These are phyloP conservation scores for Coregonus sp. DNA, from an alignment of 2,797 vertebrate species.

Conservation along the genomic window DNA sequence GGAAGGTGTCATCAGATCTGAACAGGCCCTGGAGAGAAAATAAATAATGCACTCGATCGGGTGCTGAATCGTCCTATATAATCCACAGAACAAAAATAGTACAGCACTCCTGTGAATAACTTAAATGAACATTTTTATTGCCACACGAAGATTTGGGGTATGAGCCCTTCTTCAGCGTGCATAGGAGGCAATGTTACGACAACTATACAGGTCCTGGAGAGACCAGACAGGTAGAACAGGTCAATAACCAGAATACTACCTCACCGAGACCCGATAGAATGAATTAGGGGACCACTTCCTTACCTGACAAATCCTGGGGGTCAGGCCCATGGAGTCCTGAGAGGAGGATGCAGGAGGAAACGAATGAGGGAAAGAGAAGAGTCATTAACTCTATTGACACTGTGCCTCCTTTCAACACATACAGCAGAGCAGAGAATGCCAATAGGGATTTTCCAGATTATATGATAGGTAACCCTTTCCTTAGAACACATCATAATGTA, in stretches of 20 bases:
- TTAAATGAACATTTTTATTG: too few species aligned
- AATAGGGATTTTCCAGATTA: not conserved
- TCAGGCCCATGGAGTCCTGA: constrained; percentile 90
- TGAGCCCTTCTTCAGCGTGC: too few species aligned
- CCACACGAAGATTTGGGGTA: too few species aligned
- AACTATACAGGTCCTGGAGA: too few species aligned
- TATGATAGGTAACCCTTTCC: not conserved
- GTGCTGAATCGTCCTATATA: too few species aligned
- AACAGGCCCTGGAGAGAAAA: constrained; percentile 84
- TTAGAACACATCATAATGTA: not conserved
- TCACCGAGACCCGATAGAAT: not conserved
- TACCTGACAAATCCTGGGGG: constrained; percentile 97
- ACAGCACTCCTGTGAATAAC: too few species aligned
- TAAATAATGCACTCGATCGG: too few species aligned
- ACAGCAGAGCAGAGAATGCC: not conserved
- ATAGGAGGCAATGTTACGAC: not conserved
- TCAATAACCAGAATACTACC: constrained; percentile 21
- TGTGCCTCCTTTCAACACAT: not conserved
- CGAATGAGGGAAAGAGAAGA: not conserved
- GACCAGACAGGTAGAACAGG: not conserved
- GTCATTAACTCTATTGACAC: constrained; percentile 7
- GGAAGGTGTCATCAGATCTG: constrained; percentile 76
- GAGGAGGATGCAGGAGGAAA: constrained; percentile 19
- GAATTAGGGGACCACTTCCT: constrained; percentile 1
- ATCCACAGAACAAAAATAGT: too few species aligned